Evolutionary conservation across 1,140 invertebrate species (phyloP), one percentile per base, ranked within the genome.

Genomic region (Stegodyphus mimosarum): DNA sequence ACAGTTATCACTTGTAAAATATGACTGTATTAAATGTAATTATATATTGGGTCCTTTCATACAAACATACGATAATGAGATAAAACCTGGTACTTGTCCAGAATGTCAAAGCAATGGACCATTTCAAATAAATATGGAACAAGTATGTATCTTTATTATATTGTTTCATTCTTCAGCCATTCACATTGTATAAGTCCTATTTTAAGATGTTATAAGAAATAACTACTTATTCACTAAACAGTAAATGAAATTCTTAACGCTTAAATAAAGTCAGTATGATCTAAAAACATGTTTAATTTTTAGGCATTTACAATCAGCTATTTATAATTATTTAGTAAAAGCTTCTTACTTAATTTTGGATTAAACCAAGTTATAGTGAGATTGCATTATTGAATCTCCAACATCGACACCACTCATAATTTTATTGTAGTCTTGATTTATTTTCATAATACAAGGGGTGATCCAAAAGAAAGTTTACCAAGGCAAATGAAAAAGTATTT

Each of bases 101-200:
- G 97, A 99, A 88, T 99, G 99, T 94, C 98, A 99, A 90, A 97
- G 96, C 89, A 92, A 92, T 84, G 98, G 98, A 6, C 98, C 98
- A 1, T 99, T 99, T 91, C 92, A 93, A 87, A 91, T 93, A 51
- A 93, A 94, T 87, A 92, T 92, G 90, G 92, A 93, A 89, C 95
- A 96, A 92, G 96, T 97, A 91, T 10, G 55, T 60, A 10, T 10
- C 15, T 60, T 60, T 60, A 60, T 60, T 9, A 67, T 67, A 18
- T 18, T n/a, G 3, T 67, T 67, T 18, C n/a, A n/a, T 18, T 7
- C 17, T 60, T 9, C 17, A 33, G 15, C 15, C 33, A 70, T 70
- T 15, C 48, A 66, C 5, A 10, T 60, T 10, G 5, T 10, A 5
- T 60, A 60, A 60, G 15, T 60, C 55, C 15, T 60, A 2, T 60